phyloP scores from a whole-genome alignment of 2,797 vertebrate species.

The Capromys pilorides region DNA sequence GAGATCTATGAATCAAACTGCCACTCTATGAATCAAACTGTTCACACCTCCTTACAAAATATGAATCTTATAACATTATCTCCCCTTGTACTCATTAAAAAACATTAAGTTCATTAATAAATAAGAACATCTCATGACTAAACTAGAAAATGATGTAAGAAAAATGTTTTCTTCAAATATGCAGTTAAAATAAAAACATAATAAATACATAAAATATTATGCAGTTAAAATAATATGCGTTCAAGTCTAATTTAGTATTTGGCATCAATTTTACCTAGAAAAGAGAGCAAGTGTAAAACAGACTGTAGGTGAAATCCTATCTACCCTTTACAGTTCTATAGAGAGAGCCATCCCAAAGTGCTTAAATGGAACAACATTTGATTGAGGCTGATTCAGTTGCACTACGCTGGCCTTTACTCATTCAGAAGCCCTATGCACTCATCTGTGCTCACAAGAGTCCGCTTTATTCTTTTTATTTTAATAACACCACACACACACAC shows the following conservation, averaged over 20 bases:
- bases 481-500: not conserved
- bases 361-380: not conserved
- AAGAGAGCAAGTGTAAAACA: not conserved
- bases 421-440: not conserved
- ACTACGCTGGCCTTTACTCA: constrained; percentile 34
- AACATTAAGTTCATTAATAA: constrained; percentile 51
- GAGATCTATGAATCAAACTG: constrained; percentile 46
- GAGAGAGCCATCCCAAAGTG: not conserved
- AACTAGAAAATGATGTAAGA: constrained; percentile 46
- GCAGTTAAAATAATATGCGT: constrained; percentile 48
- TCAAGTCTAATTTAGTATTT: constrained; percentile 44
- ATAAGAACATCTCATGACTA: constrained; percentile 27
- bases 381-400: not conserved
- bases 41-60: constrained; percentile 3
- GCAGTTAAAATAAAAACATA: too few relatives aligned
- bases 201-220: not conserved
- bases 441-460: not conserved
- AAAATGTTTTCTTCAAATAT: not conserved
- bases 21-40: too few relatives aligned
- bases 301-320: constrained; percentile 27
- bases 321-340: not conserved
- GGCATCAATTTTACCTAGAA: constrained; percentile 27
- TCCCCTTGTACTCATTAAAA: constrained; percentile 58
- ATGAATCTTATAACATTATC: constrained; percentile 22
- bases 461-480: not conserved